Base-by-base conservation (phyloP, 2,797 vertebrate genomes). In the Poeciliopsis turneri region DNA sequence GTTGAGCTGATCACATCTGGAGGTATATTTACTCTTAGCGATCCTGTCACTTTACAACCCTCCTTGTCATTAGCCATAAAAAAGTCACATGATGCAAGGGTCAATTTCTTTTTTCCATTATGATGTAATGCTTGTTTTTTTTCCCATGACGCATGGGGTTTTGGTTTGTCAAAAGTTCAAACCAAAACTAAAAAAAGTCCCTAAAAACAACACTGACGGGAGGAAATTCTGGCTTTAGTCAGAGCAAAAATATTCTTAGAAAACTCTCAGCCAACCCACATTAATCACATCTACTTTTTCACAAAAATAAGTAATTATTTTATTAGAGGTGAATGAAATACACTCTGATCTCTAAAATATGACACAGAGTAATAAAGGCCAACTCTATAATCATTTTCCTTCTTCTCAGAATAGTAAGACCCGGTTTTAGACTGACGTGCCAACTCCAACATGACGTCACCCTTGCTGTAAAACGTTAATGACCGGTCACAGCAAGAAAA, bases 151-250 rank as follows among this genome's bases (percentile, higher is more conserved):
- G 33, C 30, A 61, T 36, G 4, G 36, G 0, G 36, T 36, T 36
- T 36, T 36, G 36, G 36, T 36, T 9, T 47, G 16, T 6, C 61
- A 78, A n/a, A 75, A 10, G n/a, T 73, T 79, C n/a, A 15, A 30
- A 57, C 41, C 41, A 77, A 59, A n/a, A 80, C 23, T 69, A 64
- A 64, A 25, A 71, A 66, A 13, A 68, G 41, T 6, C 5, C 20
- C 64, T 41, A 41, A 12, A 41, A 23, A n/a, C 16, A 68, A 25
- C 16, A 20, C 25, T 5, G 25, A 43, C 1, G 3, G 8, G 11
- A 28, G 25, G 11, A 45, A 70, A n/a, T 13, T 43, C 39, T 41
- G 36, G 1, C 16, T 36, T 30, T 23, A 36, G 12, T 8, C 10
- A 43, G 36, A 41, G 36, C 36, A 39, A 25, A 46, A 25, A 25